These are phyloP conservation scores for Acanthochromis polyacanthus DNA, from an alignment of 2,113 vertebrate species.

Conservation along the genomic window DNA sequence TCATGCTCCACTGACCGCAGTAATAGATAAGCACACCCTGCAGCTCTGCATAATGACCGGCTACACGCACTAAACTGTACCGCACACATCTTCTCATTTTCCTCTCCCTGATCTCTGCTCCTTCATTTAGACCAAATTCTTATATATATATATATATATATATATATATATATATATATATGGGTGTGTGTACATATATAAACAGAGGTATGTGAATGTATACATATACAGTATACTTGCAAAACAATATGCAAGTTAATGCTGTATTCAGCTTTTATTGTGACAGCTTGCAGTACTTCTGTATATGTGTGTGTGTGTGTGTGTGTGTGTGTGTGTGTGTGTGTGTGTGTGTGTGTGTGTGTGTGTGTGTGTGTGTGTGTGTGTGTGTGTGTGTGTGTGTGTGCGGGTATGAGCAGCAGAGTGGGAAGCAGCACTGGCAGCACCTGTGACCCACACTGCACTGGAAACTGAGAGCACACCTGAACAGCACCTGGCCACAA, in stretches of 20 bases:
- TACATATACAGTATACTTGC: neutral
- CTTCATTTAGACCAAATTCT: neutral
- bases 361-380: conserved; percentile 7
- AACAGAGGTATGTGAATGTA: too few relatives aligned
- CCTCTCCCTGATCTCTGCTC: conserved; percentile 20
- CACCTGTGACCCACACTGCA: conserved; percentile 83
- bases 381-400: conserved; percentile 14
- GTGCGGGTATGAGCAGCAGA: conserved; percentile 37
- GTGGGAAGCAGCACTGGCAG: conserved; percentile 47
- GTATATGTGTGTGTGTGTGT: conserved; percentile 6
- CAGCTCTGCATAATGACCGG: conserved; percentile 88
- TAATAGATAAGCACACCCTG: conserved; percentile 90
- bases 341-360: conserved; percentile 7
- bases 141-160: neutral
- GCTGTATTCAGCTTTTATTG: conserved; percentile 9
- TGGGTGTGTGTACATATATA: too few relatives aligned
- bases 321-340: conserved; percentile 3
- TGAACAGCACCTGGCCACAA: conserved; percentile 86
- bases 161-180: neutral
- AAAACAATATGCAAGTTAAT: conserved; percentile 18
- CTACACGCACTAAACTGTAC: conserved; percentile 81
- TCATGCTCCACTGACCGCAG: conserved; percentile 88
- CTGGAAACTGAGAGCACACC: conserved; percentile 79
- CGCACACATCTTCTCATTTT: conserved; percentile 49
- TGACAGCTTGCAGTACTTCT: conserved; percentile 22